A percentile compares a stretch with the other conserved stretches of the same genome.
Evolutionary conservation across 2,888 invertebrate genomes (phyloP).

Genomic region (Idaea straminata): DNA sequence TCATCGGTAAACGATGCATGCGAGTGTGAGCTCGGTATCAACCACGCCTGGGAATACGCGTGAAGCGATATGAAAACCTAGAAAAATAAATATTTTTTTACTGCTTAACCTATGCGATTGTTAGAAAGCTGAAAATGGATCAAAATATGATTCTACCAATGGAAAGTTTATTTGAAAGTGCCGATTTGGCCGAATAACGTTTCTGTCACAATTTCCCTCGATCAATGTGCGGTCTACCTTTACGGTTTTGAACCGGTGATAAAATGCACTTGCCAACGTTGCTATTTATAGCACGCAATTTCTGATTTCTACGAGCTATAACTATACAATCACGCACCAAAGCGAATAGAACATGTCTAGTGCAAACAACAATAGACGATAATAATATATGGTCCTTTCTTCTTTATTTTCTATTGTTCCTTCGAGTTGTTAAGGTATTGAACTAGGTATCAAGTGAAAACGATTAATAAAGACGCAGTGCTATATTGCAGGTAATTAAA

Average conservation of each 20-base stretch:
- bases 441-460: conserved; percentile 32
- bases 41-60: conserved; percentile 83
- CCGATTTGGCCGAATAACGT: conserved; percentile 45
- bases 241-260: conserved; percentile 52
- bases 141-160: conserved; percentile 12
- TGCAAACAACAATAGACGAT: conserved; percentile 8
- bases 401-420: neutral
- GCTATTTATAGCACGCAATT: conserved; percentile 16
- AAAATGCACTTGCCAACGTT: conserved; percentile 42
- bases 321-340: neutral
- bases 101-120: neutral
- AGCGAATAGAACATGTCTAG: neutral
- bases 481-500: conserved; percentile 41
- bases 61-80: conserved; percentile 82
- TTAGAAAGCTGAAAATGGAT: conserved; percentile 6
- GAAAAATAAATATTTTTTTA: conserved; percentile 15
- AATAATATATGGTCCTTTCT: neutral
- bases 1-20: conserved; percentile 75
- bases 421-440: neutral
- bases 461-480: conserved; percentile 30
- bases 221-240: conserved; percentile 63
- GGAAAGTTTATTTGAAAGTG: conserved; percentile 59
- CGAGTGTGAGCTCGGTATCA: conserved; percentile 81
- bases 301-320: conserved; percentile 22
- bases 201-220: conserved; percentile 55